A percentile compares a stretch with the other conserved stretches of the same genome.
Conservation (phyloP, 2,797 vertebrate genomes). For the Synaphobranchus kaupii region DNA sequence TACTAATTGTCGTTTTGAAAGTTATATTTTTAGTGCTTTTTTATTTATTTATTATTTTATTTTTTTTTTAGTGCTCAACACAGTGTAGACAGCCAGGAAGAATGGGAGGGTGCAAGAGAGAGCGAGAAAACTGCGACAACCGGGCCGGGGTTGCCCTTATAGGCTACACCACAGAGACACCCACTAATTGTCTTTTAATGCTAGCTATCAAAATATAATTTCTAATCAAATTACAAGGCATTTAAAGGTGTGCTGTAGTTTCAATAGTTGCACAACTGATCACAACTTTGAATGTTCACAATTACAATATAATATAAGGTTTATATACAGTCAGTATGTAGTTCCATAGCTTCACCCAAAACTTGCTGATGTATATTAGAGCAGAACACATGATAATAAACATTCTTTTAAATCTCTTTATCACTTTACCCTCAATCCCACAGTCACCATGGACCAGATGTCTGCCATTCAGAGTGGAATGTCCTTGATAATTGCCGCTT, state of each 20-base stretch:
- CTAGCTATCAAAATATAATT: too few species aligned
- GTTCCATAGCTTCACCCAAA: background rate
- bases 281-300: background rate
- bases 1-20: too few species aligned
- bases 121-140: too few species aligned
- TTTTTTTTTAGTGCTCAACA: too few species aligned
- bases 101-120: too few species aligned
- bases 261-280: background rate
- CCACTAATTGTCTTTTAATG: too few species aligned
- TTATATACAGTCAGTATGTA: background rate
- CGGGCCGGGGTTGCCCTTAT: too few species aligned
- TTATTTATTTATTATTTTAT: too few species aligned
- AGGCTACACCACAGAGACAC: too few species aligned
- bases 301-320: background rate
- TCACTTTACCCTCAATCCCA: background rate
- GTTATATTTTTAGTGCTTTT: too few species aligned
- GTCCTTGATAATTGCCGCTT: background rate
- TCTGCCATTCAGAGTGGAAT: accelerated
- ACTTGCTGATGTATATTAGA: background rate
- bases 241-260: background rate
- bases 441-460: constrained; percentile 37
- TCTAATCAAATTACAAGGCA: too few species aligned
- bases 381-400: background rate
- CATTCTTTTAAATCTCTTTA: background rate
- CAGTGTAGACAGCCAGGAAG: too few species aligned